These are phyloP conservation scores for Ceyx cyanopectus DNA, from an alignment of 2,113 vertebrate genomes.

Conservation along the genomic window DNA sequence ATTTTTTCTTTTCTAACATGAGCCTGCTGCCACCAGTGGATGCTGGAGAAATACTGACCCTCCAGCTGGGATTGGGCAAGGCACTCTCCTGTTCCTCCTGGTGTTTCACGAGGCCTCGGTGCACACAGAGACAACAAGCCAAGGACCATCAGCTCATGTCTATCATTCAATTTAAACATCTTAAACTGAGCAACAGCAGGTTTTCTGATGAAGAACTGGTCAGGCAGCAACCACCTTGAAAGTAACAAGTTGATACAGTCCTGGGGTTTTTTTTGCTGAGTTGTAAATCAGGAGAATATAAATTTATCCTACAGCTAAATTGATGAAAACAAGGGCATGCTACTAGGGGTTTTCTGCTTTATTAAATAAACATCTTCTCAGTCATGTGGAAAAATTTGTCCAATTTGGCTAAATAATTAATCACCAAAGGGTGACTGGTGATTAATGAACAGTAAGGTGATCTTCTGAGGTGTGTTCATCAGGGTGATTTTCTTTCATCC, in stretches of 20 bases:
- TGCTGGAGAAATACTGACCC: background rate
- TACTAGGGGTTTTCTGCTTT: conserved; percentile 33
- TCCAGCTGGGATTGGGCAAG: background rate
- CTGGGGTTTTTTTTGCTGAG: conserved; percentile 16
- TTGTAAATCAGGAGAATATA: conserved; percentile 25
- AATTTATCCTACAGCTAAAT: conserved; percentile 21
- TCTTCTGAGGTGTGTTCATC: background rate
- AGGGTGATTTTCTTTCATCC: background rate
- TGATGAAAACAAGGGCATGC: conserved; percentile 50
- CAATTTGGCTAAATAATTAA: conserved; percentile 41
- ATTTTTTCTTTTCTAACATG: background rate
- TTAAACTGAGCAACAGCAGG: background rate
- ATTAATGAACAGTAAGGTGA: conserved; percentile 9
- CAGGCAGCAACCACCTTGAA: conserved; percentile 41
- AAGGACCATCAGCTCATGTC: background rate
- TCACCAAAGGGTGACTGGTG: background rate
- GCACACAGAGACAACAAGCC: background rate
- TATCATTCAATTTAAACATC: background rate
- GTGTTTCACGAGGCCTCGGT: background rate
- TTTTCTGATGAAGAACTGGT: conserved; percentile 38
- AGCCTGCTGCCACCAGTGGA: background rate
- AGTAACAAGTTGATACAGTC: conserved; percentile 4
- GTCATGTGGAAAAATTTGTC: conserved; percentile 22
- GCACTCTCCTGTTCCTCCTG: background rate
- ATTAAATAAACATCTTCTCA: conserved; percentile 27